Evolutionary conservation across 92 coral and sea anemone species (phyloP).

Genomic region (Parazoanthus darwini): DNA sequence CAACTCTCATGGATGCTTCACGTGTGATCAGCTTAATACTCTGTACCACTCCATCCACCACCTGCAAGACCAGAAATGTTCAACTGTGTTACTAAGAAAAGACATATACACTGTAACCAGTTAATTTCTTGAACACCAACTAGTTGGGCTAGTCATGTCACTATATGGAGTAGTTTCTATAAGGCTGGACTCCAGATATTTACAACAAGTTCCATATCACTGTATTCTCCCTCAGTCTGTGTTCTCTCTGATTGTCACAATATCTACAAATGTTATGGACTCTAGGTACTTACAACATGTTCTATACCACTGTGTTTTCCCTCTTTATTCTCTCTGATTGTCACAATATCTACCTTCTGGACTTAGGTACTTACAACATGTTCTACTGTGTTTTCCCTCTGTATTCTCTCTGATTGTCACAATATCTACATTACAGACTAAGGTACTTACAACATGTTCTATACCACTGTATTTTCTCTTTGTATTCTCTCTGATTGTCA

Average conservation of each 20-base stretch:
- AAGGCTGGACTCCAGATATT: conserved; percentile 23
- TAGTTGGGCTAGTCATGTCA: too few relatives aligned
- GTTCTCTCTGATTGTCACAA: conserved; percentile 91
- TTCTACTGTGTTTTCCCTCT: conserved; percentile 95
- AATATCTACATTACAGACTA: conserved; percentile 64
- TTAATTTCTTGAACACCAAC: background rate
- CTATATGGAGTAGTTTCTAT: too few relatives aligned
- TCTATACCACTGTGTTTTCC: conserved; percentile 98
- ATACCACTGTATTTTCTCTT: too few relatives aligned
- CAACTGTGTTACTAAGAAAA: conserved; percentile 88
- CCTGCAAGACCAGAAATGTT: conserved; percentile 67
- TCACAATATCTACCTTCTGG: conserved; percentile 79
- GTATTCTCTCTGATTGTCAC: conserved; percentile 76
- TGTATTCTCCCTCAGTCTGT: conserved; percentile 89
- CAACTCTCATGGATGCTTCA: conserved; percentile 98
- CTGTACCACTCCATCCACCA: conserved; percentile 98
- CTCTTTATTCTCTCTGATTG: conserved; percentile 91
- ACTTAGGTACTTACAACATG: conserved; percentile 73
- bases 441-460: conserved; percentile 4
- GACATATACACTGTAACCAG: conserved; percentile 87
- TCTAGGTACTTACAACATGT: conserved; percentile 69
- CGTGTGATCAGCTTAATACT: conserved; percentile 96
- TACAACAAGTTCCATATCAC: conserved; percentile 94
- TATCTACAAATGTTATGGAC: conserved; percentile 59
- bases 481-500: conserved; percentile 10